Evolutionary conservation across 1,140 invertebrate genomes (phyloP).

Genomic region (Drosophila rufa): DNA sequence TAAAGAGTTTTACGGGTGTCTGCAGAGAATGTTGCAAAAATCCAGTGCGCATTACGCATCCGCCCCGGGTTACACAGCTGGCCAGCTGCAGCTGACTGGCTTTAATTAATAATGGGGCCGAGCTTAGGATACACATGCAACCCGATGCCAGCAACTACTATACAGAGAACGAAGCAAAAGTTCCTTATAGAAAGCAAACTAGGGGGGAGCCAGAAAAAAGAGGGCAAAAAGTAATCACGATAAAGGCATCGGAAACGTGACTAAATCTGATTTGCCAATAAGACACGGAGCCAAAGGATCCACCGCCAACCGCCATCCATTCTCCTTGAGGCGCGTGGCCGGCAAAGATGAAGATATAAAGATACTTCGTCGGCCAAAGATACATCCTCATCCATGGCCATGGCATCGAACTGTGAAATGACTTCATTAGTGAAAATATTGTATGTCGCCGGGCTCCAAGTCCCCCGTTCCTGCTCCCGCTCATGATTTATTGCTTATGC

Average conservation of each 20-base stretch:
- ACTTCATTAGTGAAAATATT: constrained; percentile 84
- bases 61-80: constrained; percentile 39
- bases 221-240: constrained; percentile 56
- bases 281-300: constrained; percentile 62
- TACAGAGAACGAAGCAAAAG: constrained; percentile 37
- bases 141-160: constrained; percentile 17
- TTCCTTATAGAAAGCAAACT: constrained; percentile 13
- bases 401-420: constrained; percentile 82
- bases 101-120: constrained; percentile 61
- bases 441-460: constrained; percentile 37
- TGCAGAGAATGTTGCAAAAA: constrained; percentile 31
- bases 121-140: not conserved
- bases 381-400: constrained; percentile 22
- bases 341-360: constrained; percentile 75
- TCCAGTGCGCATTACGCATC: constrained; percentile 45
- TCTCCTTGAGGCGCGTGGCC: constrained; percentile 51
- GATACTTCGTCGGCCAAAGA: constrained; percentile 34
- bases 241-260: constrained; percentile 74
- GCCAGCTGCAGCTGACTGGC: constrained; percentile 41
- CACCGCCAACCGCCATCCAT: constrained; percentile 13
- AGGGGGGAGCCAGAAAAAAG: not conserved
- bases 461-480: constrained; percentile 13
- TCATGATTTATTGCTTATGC: constrained; percentile 68
- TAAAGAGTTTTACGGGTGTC: constrained; percentile 45
- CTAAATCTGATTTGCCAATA: constrained; percentile 82